Base-by-base conservation (phyloP, 2,888 invertebrate species). In the Acronicta alni region DNA sequence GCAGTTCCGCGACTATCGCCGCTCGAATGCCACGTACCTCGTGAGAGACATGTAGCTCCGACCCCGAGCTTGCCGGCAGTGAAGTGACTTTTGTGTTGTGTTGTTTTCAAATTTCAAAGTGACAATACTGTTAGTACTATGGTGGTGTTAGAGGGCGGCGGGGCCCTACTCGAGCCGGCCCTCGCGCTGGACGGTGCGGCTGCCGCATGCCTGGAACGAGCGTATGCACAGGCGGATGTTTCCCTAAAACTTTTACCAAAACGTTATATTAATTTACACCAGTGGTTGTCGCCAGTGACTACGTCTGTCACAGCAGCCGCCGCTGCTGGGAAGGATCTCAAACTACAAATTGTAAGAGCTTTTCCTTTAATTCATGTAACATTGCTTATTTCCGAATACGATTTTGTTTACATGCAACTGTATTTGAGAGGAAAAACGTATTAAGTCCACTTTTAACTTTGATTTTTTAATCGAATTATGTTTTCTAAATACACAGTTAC, bases 161-260 rank as follows among this genome's bases (percentile, higher is more conserved):
- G 94, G 62, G 93, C 92, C 72, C 87, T 93, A 75, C 87, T 93
- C 59, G 94, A 94, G 89, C 94, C 93, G 81, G 93, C 97, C 84
- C 96, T 97, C 89, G 97, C 97, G 89, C 96, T 96, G 83, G 95
- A 96, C 88, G 96, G 96, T 79, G 95, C 96, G 66, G 93, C 96
- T 76, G 95, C 95, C 74, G 95, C 96, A 74, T 95, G 96, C 78
- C 93, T 97, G 88, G 97, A 97, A 90, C 95, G 96, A 68, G 96
- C 96, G 67, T 97, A 97, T 92, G 96, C 97, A 84, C 97, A 97
- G 90, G 96, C 97, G 79, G 96, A 97, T 82, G 96, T 97, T 84
- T 97, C 97, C 80, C 95, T 98, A 90, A 98, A 98, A 96, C 96
- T 98, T 95, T 95, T 98, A 93, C 97, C 97, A 85, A 98, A 98